These are phyloP conservation scores for Chrysolina americana DNA, from an alignment of 2,888 invertebrate genomes.

Conservation along the genomic window DNA sequence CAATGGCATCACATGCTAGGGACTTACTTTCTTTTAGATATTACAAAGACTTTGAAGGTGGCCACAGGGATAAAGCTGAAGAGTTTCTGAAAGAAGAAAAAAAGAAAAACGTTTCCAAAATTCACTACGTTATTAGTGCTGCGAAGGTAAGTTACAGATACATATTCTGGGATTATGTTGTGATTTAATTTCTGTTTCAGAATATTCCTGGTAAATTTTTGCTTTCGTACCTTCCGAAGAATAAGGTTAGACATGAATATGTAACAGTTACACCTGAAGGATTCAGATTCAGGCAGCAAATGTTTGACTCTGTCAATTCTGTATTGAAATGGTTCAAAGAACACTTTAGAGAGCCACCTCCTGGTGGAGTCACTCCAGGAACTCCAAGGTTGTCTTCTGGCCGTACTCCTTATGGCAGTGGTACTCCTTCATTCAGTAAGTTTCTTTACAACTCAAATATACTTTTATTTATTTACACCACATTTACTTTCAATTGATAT, in stretches of 20 bases:
- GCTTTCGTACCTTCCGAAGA: conserved; percentile 92
- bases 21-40: conserved; percentile 95
- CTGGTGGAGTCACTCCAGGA: conserved; percentile 79
- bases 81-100: conserved; percentile 91
- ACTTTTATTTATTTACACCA: too few species aligned
- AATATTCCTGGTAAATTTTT: conserved; percentile 94
- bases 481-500: too few species aligned
- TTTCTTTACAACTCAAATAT: background rate
- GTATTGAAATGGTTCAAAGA: conserved; percentile 98
- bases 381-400: conserved; percentile 77
- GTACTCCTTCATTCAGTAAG: conserved; percentile 57
- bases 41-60: conserved; percentile 83
- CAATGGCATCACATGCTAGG: conserved; percentile 94
- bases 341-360: conserved; percentile 94
- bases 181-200: conserved; percentile 57
- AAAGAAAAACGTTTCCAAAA: conserved; percentile 87
- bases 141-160: conserved; percentile 73
- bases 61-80: conserved; percentile 89
- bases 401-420: conserved; percentile 72
- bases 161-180: conserved; percentile 4
- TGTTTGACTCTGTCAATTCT: conserved; percentile 86
- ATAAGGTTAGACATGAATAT: conserved; percentile 90
- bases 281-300: conserved; percentile 89
- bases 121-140: conserved; percentile 90
- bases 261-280: conserved; percentile 94